These are phyloP conservation scores for Saguinus imperator DNA, from an alignment of 2,113 vertebrate genomes.

Conservation along the genomic window DNA sequence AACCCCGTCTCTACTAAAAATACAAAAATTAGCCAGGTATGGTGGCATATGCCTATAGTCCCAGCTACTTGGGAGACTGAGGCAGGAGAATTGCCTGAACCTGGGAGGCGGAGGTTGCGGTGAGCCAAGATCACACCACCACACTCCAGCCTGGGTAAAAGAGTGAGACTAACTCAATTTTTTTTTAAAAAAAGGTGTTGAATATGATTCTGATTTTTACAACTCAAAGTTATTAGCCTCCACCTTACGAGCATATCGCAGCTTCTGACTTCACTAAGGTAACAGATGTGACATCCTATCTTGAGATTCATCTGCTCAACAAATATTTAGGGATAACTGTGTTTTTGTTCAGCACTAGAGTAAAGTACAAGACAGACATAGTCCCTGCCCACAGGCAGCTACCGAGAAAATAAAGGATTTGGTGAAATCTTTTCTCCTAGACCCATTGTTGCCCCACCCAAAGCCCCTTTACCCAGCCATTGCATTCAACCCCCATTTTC, in stretches of 20 bases:
- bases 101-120: too few species aligned
- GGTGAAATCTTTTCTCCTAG: neutral
- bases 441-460: neutral
- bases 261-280: neutral
- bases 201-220: constrained; percentile 10
- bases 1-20: too few species aligned
- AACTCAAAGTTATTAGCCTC: neutral
- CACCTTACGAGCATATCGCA: neutral
- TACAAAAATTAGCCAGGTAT: too few species aligned
- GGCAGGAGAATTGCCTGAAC: too few species aligned
- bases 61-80: too few species aligned
- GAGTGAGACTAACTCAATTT: too few species aligned
- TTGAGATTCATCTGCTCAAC: constrained; percentile 35
- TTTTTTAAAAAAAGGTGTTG: too few species aligned
- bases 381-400: neutral
- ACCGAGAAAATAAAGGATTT: neutral
- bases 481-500: neutral
- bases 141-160: too few species aligned
- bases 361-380: neutral
- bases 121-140: too few species aligned
- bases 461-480: neutral
- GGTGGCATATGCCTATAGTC: too few species aligned
- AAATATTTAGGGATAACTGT: neutral
- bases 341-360: neutral
- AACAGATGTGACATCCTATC: neutral